Evolutionary conservation across 2,888 invertebrate genomes (phyloP).

Genomic region (Lasius platythorax): DNA sequence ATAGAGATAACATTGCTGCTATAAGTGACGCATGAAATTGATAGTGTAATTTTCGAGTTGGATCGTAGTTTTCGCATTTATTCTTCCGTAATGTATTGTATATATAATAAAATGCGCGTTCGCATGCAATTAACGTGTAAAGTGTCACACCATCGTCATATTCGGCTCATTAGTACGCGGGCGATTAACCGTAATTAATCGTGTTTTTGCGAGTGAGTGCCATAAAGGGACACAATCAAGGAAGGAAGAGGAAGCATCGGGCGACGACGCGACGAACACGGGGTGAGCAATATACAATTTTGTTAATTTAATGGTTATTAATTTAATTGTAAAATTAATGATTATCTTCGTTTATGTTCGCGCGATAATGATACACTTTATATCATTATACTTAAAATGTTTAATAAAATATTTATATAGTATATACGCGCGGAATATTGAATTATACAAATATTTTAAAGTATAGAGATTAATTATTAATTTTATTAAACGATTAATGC

Average conservation of each 20-base stretch:
- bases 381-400: no score
- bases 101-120: background rate
- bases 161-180: background rate
- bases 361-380: background rate
- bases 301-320: background rate
- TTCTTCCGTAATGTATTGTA: no score
- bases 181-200: background rate
- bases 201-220: background rate
- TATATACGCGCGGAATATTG: no score
- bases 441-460: no score
- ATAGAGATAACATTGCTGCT: background rate
- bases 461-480: no score
- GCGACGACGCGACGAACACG: background rate
- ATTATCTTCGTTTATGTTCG: background rate
- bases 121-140: background rate
- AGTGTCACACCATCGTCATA: background rate
- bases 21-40: background rate
- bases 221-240: background rate
- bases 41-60: no score
- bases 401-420: no score
- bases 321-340: background rate
- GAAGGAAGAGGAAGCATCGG: background rate
- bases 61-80: no score
- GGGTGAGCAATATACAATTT: background rate
- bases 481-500: no score